Percentiles rank a stretch among this genome's conserved stretches.
Evolutionary conservation across 1,140 invertebrate species (phyloP).

Genomic region (Orchestia grillus): DNA sequence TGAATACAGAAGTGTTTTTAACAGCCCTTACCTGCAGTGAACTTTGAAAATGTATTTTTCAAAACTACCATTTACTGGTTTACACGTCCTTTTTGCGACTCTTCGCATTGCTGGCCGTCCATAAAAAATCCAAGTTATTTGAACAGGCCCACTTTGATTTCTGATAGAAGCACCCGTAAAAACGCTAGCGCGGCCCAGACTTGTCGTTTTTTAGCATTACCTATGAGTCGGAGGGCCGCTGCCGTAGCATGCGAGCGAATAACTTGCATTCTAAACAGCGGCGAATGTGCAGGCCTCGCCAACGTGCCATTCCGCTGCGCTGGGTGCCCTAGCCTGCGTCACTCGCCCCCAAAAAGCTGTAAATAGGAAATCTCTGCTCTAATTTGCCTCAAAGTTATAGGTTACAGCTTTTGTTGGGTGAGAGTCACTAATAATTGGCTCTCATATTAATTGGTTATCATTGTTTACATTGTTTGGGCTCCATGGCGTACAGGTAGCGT

Average conservation of each 20-base stretch:
- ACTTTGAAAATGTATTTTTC: not conserved
- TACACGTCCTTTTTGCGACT: not conserved
- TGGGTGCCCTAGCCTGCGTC: not conserved
- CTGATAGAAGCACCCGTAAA: slow-evolving; percentile 45
- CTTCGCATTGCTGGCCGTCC: not conserved
- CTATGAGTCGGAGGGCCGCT: not conserved
- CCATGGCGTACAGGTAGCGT: too few species aligned
- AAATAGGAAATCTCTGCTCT: not conserved
- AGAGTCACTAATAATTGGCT: too few species aligned
- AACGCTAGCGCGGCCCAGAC: not conserved
- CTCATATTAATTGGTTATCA: too few species aligned
- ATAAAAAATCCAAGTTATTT: slow-evolving; percentile 33
- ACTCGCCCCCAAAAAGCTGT: not conserved
- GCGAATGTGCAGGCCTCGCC: not conserved
- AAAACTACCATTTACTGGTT: not conserved
- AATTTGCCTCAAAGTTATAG: not conserved
- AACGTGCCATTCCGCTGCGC: not conserved
- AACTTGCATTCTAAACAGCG: slow-evolving; percentile 15
- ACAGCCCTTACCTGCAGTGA: too few species aligned
- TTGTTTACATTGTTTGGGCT: not conserved
- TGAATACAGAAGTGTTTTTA: too few species aligned
- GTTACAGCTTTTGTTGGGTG: not conserved
- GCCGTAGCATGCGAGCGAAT: not conserved
- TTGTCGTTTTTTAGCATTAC: slow-evolving; percentile 42
- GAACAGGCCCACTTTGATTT: slow-evolving; percentile 41